Conservation (phyloP, 1,140 invertebrate species). For the Musca domestica region DNA sequence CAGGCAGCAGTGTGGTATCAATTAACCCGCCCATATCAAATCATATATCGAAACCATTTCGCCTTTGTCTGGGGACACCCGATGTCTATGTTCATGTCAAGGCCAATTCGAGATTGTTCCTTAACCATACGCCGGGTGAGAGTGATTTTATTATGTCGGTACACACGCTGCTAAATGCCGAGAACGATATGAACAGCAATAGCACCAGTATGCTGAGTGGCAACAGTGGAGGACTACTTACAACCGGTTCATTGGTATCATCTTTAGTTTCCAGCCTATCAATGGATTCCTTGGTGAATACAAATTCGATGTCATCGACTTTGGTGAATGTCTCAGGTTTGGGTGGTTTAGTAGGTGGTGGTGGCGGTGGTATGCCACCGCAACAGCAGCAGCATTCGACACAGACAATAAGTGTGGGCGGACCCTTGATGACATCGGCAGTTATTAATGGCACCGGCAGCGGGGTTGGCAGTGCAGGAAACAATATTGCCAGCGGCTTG, state of each 20-base stretch:
- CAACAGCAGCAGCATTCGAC: conserved; percentile 26
- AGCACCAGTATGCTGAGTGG: conserved; percentile 33
- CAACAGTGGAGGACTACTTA: background rate
- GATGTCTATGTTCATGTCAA: conserved; percentile 81
- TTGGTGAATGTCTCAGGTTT: conserved; percentile 24
- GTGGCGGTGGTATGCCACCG: conserved; percentile 37
- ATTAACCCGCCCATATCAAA: conserved; percentile 35
- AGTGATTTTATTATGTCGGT: conserved; percentile 89
- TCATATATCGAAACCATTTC: conserved; percentile 68
- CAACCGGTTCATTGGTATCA: conserved; percentile 35
- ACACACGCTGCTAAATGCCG: conserved; percentile 72
- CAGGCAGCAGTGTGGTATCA: conserved; percentile 27
- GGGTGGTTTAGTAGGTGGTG: conserved; percentile 48
- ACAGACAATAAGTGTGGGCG: conserved; percentile 56
- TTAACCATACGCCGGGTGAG: conserved; percentile 67
- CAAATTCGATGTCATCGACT: conserved; percentile 32
- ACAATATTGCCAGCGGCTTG: conserved; percentile 28
- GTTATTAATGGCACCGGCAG: conserved; percentile 66
- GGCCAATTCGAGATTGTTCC: conserved; percentile 84
- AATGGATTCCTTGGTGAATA: conserved; percentile 41
- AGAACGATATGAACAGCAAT: conserved; percentile 58
- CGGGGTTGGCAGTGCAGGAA: conserved; percentile 28
- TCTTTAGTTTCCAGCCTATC: conserved; percentile 43
- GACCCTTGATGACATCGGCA: conserved; percentile 65
- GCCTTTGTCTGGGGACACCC: conserved; percentile 68